Evolutionary conservation across 2,888 invertebrate species (phyloP).

Genomic region (Plutella xylostella): DNA sequence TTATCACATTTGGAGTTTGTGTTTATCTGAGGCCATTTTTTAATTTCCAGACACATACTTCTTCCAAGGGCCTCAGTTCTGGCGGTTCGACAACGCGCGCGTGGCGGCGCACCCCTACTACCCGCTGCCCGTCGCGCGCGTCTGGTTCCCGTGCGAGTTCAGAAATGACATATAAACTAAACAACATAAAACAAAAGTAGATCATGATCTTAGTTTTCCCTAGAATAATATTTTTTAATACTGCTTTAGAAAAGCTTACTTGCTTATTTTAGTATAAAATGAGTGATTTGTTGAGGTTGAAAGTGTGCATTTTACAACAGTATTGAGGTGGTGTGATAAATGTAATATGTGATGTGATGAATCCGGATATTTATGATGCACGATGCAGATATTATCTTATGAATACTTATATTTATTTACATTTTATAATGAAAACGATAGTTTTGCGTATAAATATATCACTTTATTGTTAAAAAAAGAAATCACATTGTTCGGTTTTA

Average conservation of each 20-base stretch:
- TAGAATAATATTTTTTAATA: too few relatives aligned
- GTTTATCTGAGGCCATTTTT: too few relatives aligned
- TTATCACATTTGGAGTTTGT: background rate
- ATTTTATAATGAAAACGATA: too few relatives aligned
- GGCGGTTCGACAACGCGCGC: conserved; percentile 78
- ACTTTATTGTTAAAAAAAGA: conserved; percentile 42
- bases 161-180: conserved; percentile 52
- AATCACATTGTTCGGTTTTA: background rate
- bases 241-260: too few relatives aligned
- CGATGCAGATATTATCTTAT: too few relatives aligned
- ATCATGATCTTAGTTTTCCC: background rate
- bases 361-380: too few relatives aligned
- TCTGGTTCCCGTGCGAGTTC: conserved; percentile 76
- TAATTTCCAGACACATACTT: conserved; percentile 78
- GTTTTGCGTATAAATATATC: conserved; percentile 48
- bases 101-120: conserved; percentile 72
- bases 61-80: conserved; percentile 79
- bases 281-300: too few relatives aligned
- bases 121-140: conserved; percentile 73
- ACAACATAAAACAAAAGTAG: conserved; percentile 27
- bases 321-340: too few relatives aligned
- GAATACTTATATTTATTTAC: too few relatives aligned
- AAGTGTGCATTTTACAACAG: too few relatives aligned
- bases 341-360: too few relatives aligned
- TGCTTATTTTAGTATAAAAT: too few relatives aligned